Evolutionary conservation across 2,113 vertebrate species (phyloP), one percentile per base, ranked within the genome.

Genomic region (Hippoglossus stenolepis): DNA sequence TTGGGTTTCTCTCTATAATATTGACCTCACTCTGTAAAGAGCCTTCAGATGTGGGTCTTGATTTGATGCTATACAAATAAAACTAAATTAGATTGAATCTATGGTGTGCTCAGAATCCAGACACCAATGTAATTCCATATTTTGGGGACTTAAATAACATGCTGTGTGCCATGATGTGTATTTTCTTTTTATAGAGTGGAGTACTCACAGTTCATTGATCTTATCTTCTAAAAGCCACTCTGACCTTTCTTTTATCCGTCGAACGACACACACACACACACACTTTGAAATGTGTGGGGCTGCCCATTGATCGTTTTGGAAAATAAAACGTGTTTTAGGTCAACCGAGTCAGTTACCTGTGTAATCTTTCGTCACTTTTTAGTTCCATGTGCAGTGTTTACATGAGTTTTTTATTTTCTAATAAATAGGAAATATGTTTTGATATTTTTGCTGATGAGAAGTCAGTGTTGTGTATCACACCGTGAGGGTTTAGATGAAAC

Each of bases 201-300:
- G 23, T 26, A 21, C 59, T 49, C 54, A 59, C 54, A 62, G 45
- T 65, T 73, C 81, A 83, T 81, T 79, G 74, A 87, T 71, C 24
- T 20, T 24, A 40, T 61, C 28, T 20, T 60, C 38, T 70, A 64
- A 73, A 84, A 81, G 45, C 63, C 6, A 31, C 21, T 2, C 64
- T 84, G 79, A 88, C 84, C 75, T 91, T 88, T 80, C 73, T 73
- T 84, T 90, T 49, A 83, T 84, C 77, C 51, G 13, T 17, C 79
- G 76, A 88, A 89, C 69, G 73, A 85, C 84, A 84, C 45, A 53
- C 57, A 85, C 84, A 84, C 45, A 53, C 57, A 67, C 56, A 49
- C 68, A 74, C 82, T 31, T 31, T 31, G 31, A 31, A 2, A 43
- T 40, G 31, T 15, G 70, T 49, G 40, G 28, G 49, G 17, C 45